Conservation (phyloP, 2,888 invertebrate genomes). For the Coenonympha arcania region DNA sequence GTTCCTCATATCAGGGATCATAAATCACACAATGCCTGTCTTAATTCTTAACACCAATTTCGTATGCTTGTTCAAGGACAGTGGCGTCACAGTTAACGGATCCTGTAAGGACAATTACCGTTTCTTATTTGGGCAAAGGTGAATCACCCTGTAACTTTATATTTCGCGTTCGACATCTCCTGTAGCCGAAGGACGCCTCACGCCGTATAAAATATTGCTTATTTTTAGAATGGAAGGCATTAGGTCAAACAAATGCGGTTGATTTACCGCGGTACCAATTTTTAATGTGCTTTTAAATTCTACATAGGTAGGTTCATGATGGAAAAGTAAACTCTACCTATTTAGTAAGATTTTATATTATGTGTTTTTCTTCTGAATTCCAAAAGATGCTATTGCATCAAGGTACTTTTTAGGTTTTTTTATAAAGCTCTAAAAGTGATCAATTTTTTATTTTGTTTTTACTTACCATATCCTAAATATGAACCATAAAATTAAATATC, state of each 20-base stretch:
- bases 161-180: slow-evolving; percentile 13
- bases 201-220: slow-evolving; percentile 11
- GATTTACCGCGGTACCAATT: background rate
- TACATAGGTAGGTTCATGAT: background rate
- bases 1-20: slow-evolving; percentile 36
- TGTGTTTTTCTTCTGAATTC: too few relatives aligned
- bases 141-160: slow-evolving; percentile 24
- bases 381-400: too few relatives aligned
- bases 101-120: slow-evolving; percentile 21
- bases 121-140: slow-evolving; percentile 24
- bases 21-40: slow-evolving; percentile 42
- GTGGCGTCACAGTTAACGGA: slow-evolving; percentile 22
- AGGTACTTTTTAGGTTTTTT: too few relatives aligned
- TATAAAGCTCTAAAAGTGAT: too few relatives aligned
- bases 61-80: slow-evolving; percentile 22
- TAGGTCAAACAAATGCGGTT: slow-evolving; percentile 23
- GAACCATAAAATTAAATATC: too few relatives aligned
- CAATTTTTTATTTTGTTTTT: too few relatives aligned
- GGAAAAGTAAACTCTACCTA: too few relatives aligned
- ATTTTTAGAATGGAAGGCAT: slow-evolving; percentile 21
- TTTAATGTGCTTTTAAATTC: background rate
- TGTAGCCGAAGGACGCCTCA: slow-evolving; percentile 10
- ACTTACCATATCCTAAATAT: too few relatives aligned
- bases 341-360: too few relatives aligned
- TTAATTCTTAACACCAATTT: slow-evolving; percentile 6